phyloP scores from a whole-genome alignment of 2,888 invertebrate species.

The Helicoverpa assulta region DNA sequence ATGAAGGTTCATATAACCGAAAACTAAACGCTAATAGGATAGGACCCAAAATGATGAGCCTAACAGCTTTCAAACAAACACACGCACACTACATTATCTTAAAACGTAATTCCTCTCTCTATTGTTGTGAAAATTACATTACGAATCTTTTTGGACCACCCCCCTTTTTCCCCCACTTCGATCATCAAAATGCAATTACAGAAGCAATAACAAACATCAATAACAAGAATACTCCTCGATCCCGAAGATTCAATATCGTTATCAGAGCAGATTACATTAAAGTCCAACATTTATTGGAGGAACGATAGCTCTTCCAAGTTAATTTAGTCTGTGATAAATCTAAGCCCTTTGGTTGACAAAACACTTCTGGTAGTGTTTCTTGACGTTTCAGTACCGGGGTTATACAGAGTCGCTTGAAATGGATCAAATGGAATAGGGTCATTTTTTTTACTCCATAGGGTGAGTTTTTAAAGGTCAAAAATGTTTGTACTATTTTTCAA shows the following conservation, averaged over 20 bases:
- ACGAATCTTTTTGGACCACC: not conserved
- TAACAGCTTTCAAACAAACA: not conserved
- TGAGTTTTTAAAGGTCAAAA: too few species aligned
- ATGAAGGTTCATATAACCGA: too few species aligned
- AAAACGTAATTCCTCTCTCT: not conserved
- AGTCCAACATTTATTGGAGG: conserved; percentile 33
- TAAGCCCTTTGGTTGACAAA: conserved; percentile 40
- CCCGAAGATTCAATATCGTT: conserved; percentile 44
- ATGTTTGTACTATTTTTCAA: too few species aligned
- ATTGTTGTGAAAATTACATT: conserved; percentile 3
- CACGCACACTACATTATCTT: not conserved
- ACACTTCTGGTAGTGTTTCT: conserved; percentile 43
- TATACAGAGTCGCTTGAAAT: too few species aligned
- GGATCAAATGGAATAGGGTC: too few species aligned
- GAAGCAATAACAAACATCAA: conserved; percentile 46
- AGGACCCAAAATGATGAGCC: too few species aligned
- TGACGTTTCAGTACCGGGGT: conserved; percentile 6
- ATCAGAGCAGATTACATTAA: conserved; percentile 42
- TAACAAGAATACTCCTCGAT: conserved; percentile 35
- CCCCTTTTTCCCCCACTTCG: not conserved
- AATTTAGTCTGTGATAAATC: conserved; percentile 49
- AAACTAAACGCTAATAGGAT: too few species aligned
- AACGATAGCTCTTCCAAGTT: conserved; percentile 30
- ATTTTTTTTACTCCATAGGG: too few species aligned
- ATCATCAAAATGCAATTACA: conserved; percentile 50